Base-by-base conservation (phyloP, 2,888 invertebrate genomes). In the Congeria kusceri region DNA sequence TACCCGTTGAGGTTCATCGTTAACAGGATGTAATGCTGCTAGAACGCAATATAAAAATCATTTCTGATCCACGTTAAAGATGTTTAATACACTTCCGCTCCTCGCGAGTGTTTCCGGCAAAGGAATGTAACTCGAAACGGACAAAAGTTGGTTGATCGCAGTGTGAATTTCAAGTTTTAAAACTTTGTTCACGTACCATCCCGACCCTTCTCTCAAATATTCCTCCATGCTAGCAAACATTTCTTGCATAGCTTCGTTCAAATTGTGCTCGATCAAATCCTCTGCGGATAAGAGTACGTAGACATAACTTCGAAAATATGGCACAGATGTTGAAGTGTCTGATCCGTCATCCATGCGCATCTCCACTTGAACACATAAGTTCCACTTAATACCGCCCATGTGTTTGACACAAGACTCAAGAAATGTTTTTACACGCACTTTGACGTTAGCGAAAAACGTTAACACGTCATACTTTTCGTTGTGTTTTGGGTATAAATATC, bases 351-450 rank as follows among this genome's bases (percentile, higher is more conserved):
- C 70, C 61, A 67, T 23, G 13, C 46, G 58, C 70, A 78, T 68
- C 66, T 77, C 73, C 29, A 83, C 71, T 67, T 79, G 69, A 18
- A 66, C 68, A 47, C 73, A 74, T 39, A 80, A n/a, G 29, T 76
- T 74, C 76, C 76, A 80, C 58, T 76, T 76, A 13, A 77, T 77
- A 13, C 63, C 68, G 20, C 58, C 5, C 9, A 62, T n/a, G n/a
- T n/a, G n/a, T n/a, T n/a, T n/a, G n/a, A n/a, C n/a, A n/a, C n/a
- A n/a, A n/a, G n/a, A n/a, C n/a, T n/a, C n/a, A n/a, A 80, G 32
- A 59, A 53, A 63, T 3, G 59, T n/a, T 46, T 28, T 20, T 1
- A 81, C 47, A 23, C 53, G 49, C 25, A 57, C 18, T 44, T 57
- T 73, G 9, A 46, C 27, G 46, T 77, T 70, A 7, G 62, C 72